Percentiles rank a stretch among this genome's conserved stretches.
These are phyloP conservation scores for Villa cingulata DNA, from an alignment of 2,888 invertebrate species.

Conservation along the genomic window DNA sequence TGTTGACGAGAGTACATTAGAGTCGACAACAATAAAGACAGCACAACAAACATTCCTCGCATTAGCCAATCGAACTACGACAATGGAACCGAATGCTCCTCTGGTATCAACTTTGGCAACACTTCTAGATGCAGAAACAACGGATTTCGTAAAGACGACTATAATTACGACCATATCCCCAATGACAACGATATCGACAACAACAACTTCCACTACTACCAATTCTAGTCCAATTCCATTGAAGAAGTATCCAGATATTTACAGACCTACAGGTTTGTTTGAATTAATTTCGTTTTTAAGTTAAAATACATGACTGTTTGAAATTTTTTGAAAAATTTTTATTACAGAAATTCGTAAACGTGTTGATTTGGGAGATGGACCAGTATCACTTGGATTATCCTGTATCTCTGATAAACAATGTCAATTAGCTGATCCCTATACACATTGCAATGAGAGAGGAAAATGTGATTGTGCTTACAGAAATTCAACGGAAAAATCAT, in stretches of 20 bases:
- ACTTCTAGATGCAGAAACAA: conserved; percentile 17
- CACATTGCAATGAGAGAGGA: conserved; percentile 46
- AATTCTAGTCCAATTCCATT: background rate
- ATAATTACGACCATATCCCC: conserved; percentile 12
- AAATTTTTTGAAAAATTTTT: background rate
- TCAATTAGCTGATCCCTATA: conserved; percentile 61
- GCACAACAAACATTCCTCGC: conserved; percentile 34
- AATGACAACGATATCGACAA: conserved; percentile 17
- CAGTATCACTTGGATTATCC: conserved; percentile 60
- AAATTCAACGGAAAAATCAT: conserved; percentile 46
- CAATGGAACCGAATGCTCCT: conserved; percentile 38
- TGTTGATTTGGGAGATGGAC: conserved; percentile 33
- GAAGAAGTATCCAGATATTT: background rate
- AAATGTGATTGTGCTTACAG: conserved; percentile 60
- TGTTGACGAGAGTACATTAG: conserved; percentile 10
- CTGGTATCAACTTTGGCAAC: conserved; percentile 24
- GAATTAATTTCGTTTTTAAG: too few species aligned
- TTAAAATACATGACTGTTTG: too few species aligned
- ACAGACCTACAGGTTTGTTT: conserved; percentile 3
- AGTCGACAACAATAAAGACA: conserved; percentile 21
- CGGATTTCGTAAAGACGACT: conserved; percentile 15
- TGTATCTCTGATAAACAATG: conserved; percentile 69
- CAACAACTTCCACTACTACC: background rate
- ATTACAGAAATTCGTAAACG: conserved; percentile 29
- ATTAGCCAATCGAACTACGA: conserved; percentile 35